Conservation (phyloP, 2,113 vertebrate species). For the Pseudorhombus dupliciocellatus region DNA sequence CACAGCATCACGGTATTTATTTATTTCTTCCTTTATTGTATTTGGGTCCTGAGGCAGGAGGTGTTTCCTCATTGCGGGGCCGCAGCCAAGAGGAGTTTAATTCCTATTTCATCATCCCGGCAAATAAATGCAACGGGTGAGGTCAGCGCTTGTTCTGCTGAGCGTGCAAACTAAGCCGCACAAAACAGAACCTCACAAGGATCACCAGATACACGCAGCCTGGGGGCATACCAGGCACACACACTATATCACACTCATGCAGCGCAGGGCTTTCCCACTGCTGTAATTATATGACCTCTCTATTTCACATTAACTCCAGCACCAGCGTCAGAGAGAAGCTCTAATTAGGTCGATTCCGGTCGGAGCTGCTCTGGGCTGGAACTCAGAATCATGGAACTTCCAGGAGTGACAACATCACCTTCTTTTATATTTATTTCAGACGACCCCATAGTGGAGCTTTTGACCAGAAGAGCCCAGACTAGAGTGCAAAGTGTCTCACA, state of each 20-base stretch:
- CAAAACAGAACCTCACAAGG: constrained; percentile 12
- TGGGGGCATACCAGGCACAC: background rate
- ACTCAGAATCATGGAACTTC: constrained; percentile 15
- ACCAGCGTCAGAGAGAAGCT: constrained; percentile 37
- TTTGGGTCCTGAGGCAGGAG: constrained; percentile 25
- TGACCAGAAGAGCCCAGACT: background rate
- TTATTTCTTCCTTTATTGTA: constrained; percentile 2
- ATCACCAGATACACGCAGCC: constrained; percentile 5
- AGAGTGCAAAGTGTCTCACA: background rate
- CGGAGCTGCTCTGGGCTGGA: constrained; percentile 30
- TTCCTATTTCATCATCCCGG: constrained; percentile 34
- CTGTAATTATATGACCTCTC: constrained; percentile 60
- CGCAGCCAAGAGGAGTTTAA: constrained; percentile 3
- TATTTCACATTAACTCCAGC: constrained; percentile 50
- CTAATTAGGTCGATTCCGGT: constrained; percentile 54
- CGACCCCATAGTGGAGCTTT: background rate
- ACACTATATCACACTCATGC: constrained; percentile 11
- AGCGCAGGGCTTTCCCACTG: constrained; percentile 46
- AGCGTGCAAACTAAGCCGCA: constrained; percentile 44
- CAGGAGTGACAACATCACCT: background rate
- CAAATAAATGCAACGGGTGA: constrained; percentile 30
- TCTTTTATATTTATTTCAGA: constrained; percentile 11
- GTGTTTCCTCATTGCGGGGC: constrained; percentile 15
- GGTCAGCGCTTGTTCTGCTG: constrained; percentile 30
- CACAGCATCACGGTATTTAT: background rate